Evolutionary conservation across 1,140 invertebrate genomes (phyloP).

Genomic region (Olivierus martensii): DNA sequence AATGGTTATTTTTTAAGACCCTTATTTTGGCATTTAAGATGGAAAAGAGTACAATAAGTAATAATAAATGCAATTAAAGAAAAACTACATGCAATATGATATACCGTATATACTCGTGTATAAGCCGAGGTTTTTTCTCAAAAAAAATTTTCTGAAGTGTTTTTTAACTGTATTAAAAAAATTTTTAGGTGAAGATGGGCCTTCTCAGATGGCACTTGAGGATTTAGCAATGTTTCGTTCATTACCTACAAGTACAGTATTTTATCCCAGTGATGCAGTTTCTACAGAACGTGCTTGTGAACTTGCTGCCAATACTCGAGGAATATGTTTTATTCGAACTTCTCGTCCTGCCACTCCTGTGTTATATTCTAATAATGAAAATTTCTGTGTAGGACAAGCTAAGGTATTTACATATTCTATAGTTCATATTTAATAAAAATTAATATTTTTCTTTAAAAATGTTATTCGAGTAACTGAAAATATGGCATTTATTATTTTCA

Average conservation of each 20-base stretch:
- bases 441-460: too few relatives aligned
- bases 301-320: conserved; percentile 87
- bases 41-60: not conserved
- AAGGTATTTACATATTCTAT: too few relatives aligned
- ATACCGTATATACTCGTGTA: too few relatives aligned
- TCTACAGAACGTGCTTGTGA: conserved; percentile 85
- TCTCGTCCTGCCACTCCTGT: conserved; percentile 79
- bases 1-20: too few relatives aligned
- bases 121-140: too few relatives aligned
- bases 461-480: too few relatives aligned
- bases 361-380: conserved; percentile 74
- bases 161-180: not conserved
- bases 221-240: conserved; percentile 91
- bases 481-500: too few relatives aligned
- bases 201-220: conserved; percentile 99
- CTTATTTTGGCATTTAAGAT: too few relatives aligned
- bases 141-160: not conserved
- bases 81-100: not conserved
- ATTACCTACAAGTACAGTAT: conserved; percentile 82
- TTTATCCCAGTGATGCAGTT: conserved; percentile 95
- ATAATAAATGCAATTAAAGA: not conserved
- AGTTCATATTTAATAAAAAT: too few relatives aligned
- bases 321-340: conserved; percentile 91
- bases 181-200: conserved; percentile 79
- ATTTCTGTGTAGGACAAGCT: conserved; percentile 51